Conservation (phyloP, 1,140 invertebrate species). For the Ostrea denselamellosa region DNA sequence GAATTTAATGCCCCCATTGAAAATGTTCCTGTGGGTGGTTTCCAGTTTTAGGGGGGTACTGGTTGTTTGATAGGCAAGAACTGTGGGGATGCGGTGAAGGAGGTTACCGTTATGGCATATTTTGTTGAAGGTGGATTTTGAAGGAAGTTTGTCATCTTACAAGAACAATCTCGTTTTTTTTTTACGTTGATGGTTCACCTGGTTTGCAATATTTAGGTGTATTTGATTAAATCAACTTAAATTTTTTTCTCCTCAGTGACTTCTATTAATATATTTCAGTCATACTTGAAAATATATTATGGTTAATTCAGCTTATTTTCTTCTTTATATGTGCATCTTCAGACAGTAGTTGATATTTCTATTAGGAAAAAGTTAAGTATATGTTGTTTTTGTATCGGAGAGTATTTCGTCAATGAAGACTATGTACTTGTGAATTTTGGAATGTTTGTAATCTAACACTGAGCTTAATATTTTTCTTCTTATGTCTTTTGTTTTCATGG, state of each 20-base stretch:
- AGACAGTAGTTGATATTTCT: background rate
- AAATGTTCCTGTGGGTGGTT: constrained; percentile 72
- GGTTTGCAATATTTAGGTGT: background rate
- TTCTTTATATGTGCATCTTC: background rate
- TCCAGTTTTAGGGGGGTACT: constrained; percentile 70
- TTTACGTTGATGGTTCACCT: background rate
- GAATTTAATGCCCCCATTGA: constrained; percentile 77
- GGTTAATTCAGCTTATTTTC: background rate
- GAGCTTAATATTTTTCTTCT: constrained; percentile 5
- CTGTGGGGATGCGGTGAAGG: background rate
- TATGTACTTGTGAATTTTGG: constrained; percentile 25
- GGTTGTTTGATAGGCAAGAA: background rate
- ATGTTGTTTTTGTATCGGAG: constrained; percentile 4
- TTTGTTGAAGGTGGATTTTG: background rate
- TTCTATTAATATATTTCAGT: background rate
- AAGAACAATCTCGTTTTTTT: background rate
- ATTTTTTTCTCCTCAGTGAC: background rate
- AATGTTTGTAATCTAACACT: constrained; percentile 17
- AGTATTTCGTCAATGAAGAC: background rate
- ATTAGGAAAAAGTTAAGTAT: no score
- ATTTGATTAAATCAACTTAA: background rate
- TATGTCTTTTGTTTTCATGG: background rate
- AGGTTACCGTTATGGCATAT: background rate
- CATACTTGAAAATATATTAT: background rate
- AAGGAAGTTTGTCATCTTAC: background rate